Conservation (phyloP, 2,888 invertebrate species). For the Oegoconia quadripuncta region DNA sequence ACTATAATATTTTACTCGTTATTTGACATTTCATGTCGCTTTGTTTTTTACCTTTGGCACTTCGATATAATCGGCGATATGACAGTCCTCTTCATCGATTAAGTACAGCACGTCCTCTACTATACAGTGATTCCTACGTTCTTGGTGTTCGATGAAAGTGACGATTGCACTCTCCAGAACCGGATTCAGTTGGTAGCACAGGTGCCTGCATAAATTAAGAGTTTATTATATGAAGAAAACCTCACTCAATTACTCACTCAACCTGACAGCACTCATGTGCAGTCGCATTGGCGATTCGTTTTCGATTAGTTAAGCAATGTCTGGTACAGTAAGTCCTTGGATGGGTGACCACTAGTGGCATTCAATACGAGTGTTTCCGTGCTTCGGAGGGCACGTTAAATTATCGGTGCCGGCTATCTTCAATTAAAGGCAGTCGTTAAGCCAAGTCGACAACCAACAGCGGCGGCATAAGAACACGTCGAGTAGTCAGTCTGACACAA, state of each 20-base stretch:
- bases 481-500: no score
- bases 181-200: constrained; percentile 60
- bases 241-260: no score
- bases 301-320: no score
- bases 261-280: no score
- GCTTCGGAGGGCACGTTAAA: no score
- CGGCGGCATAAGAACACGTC: no score
- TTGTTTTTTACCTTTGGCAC: constrained; percentile 86
- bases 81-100: constrained; percentile 81
- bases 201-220: constrained; percentile 38
- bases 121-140: constrained; percentile 78
- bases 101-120: constrained; percentile 84
- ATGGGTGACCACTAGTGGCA: no score
- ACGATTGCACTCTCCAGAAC: constrained; percentile 53
- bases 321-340: no score
- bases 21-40: background rate
- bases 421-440: background rate
- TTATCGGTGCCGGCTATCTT: no score
- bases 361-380: no score
- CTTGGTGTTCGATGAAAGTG: constrained; percentile 83
- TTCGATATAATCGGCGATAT: constrained; percentile 88
- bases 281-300: no score
- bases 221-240: background rate
- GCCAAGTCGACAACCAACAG: no score
- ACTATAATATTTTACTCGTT: background rate